A percentile compares a stretch with the other conserved stretches of the same genome.
These are phyloP conservation scores for Drosophila varians DNA, from an alignment of 1,140 invertebrate genomes.

Conservation along the genomic window DNA sequence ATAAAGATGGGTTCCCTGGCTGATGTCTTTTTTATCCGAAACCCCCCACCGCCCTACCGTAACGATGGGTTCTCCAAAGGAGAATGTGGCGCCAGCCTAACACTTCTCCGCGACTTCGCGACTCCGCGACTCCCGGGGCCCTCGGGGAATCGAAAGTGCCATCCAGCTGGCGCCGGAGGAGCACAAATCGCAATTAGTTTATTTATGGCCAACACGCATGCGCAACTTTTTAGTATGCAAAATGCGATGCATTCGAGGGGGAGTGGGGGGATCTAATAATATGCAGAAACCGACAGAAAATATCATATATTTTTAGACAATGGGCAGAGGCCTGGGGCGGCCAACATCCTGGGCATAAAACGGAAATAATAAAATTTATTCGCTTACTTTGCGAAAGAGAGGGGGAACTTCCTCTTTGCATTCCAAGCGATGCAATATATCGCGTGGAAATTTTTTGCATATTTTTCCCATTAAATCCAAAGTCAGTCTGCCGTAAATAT, in stretches of 20 bases:
- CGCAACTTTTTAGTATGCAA: slow-evolving; percentile 65
- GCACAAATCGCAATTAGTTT: slow-evolving; percentile 66
- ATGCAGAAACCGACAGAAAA: slow-evolving; percentile 2
- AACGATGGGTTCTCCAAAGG: neutral
- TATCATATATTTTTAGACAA: slow-evolving; percentile 47
- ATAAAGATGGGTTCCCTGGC: neutral
- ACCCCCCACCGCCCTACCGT: neutral
- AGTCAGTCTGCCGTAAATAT: slow-evolving; percentile 36
- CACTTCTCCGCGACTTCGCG: neutral
- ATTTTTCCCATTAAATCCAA: slow-evolving; percentile 31
- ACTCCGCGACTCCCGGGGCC: neutral
- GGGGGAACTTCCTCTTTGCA: slow-evolving; percentile 6
- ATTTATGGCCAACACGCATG: slow-evolving; percentile 74
- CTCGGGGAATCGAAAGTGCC: slow-evolving; percentile 2
- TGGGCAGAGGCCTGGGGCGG: slow-evolving; percentile 13
- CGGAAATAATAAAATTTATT: slow-evolving; percentile 66
- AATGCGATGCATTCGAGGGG: slow-evolving; percentile 36
- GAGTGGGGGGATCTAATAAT: neutral
- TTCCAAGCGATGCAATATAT: neutral
- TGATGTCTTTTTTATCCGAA: neutral
- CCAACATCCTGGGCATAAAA: slow-evolving; percentile 67
- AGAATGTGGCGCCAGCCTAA: slow-evolving; percentile 47
- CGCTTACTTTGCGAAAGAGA: slow-evolving; percentile 1
- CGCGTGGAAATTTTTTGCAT: slow-evolving; percentile 27
- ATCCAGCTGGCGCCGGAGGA: slow-evolving; percentile 37